phyloP scores from a whole-genome alignment of 2,888 invertebrate species.

The Mesorhabditis belari region DNA sequence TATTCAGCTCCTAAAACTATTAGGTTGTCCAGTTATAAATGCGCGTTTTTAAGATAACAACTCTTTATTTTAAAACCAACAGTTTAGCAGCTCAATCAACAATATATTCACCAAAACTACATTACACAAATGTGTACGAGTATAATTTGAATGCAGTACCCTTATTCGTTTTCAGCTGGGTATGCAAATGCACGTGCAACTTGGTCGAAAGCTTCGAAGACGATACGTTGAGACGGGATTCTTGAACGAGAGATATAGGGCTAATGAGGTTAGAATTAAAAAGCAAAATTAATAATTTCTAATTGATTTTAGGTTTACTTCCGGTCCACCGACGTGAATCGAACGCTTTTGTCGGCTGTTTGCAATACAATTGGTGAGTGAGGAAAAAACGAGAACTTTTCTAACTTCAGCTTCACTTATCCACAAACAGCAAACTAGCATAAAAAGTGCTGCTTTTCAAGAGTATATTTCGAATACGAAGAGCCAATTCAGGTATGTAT shows the following conservation, averaged over 20 bases:
- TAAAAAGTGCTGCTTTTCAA: no score
- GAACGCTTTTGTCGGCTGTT: conserved; percentile 64
- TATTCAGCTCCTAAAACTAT: no score
- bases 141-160: no score
- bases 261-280: conserved; percentile 44
- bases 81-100: no score
- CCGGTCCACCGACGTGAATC: conserved; percentile 75
- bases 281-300: neutral
- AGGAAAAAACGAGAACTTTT: neutral
- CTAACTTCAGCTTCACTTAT: neutral
- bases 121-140: no score
- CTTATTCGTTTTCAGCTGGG: conserved; percentile 16
- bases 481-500: conserved; percentile 12
- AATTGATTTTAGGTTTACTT: conserved; percentile 60
- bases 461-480: no score
- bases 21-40: no score
- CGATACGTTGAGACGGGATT: conserved; percentile 65
- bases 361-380: conserved; percentile 42
- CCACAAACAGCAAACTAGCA: no score
- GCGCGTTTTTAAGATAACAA: no score
- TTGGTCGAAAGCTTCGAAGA: conserved; percentile 69
- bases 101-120: no score
- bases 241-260: conserved; percentile 60
- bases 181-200: conserved; percentile 63
- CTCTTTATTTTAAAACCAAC: no score